These are phyloP conservation scores for Melinaea marsaeus DNA, from an alignment of 2,888 invertebrate species.

Conservation along the genomic window DNA sequence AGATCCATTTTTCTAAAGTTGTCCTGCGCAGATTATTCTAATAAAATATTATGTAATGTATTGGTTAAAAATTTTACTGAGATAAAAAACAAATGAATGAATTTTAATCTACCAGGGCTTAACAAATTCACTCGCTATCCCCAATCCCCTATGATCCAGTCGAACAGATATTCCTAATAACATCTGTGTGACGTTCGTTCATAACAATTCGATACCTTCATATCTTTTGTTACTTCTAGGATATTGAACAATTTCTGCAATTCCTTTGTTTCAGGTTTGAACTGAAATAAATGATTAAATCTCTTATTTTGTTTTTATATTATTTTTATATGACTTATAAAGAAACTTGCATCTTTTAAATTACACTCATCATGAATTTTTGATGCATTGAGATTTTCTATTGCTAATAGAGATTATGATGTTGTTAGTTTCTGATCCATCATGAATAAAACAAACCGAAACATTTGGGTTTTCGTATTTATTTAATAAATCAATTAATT, in stretches of 20 bases:
- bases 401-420: slow-evolving; percentile 37
- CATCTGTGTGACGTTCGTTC: slow-evolving; percentile 31
- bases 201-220: slow-evolving; percentile 22
- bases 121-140: slow-evolving; percentile 37
- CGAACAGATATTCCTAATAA: slow-evolving; percentile 34
- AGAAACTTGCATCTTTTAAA: slow-evolving; percentile 24
- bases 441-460: slow-evolving; percentile 44
- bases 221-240: slow-evolving; percentile 25
- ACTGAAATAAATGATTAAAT: slow-evolving; percentile 13
- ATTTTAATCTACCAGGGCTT: slow-evolving; percentile 33
- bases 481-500: slow-evolving; percentile 20
- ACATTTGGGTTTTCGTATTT: slow-evolving; percentile 27
- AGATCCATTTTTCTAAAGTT: no score
- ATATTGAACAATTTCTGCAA: slow-evolving; percentile 37
- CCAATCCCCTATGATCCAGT: slow-evolving; percentile 37
- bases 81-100: no score
- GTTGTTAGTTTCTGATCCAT: slow-evolving; percentile 31
- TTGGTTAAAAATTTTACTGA: no score
- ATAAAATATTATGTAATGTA: no score
- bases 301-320: no score
- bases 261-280: slow-evolving; percentile 38
- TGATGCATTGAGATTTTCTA: slow-evolving; percentile 24
- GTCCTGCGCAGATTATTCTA: no score
- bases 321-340: not conserved
- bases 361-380: slow-evolving; percentile 19